Evolutionary conservation across 2,113 vertebrate genomes (phyloP), one percentile per base, ranked within the genome.

Genomic region (Petaurus breviceps): DNA sequence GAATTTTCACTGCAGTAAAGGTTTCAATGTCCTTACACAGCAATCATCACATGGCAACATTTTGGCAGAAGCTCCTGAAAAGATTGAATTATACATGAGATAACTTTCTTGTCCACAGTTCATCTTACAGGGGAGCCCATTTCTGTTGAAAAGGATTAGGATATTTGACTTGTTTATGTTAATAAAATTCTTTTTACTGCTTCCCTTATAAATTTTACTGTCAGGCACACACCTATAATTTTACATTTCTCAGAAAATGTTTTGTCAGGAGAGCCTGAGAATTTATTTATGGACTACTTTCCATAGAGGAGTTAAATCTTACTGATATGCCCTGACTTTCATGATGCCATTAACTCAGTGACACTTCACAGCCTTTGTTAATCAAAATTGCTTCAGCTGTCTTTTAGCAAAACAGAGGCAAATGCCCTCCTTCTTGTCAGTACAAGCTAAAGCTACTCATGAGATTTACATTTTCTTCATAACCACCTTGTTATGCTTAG

Each of bases 271-370:
- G 94, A 98, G 92, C 93, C 90, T 96, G 93, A 96, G 94, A 95
- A 96, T 98, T 98, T 98, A 98, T 98, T 98, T 97, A 98, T 97
- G 95, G 98, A 96, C 97, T 97, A 97, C 95, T 97, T 98, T 98
- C 90, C 91, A 95, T n/a, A 93, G 97, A 98, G 95, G 93, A 96
- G 94, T 98, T 98, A 98, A 97, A 97, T 97, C 95, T 98, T 97
- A 93, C 96, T 97, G 97, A 97, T 98, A 95, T 91, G 92, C 90
- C 93, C 93, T 98, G 92, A 91, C 57, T 98, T 95, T 98, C 96
- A 97, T 77, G 94, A 97, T 98, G 47, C 95, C 96, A 97, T 97
- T 98, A 97, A 96, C 97, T 97, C 91, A 94, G 50, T 97, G 97
- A 97, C 91, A 95, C 57, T 96, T 98, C 93, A 97, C 96, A 98